A percentile compares a stretch with the other conserved stretches of the same genome.
phyloP scores from a whole-genome alignment of 2,797 vertebrate genomes.

The Erpetoichthys calabaricus region DNA sequence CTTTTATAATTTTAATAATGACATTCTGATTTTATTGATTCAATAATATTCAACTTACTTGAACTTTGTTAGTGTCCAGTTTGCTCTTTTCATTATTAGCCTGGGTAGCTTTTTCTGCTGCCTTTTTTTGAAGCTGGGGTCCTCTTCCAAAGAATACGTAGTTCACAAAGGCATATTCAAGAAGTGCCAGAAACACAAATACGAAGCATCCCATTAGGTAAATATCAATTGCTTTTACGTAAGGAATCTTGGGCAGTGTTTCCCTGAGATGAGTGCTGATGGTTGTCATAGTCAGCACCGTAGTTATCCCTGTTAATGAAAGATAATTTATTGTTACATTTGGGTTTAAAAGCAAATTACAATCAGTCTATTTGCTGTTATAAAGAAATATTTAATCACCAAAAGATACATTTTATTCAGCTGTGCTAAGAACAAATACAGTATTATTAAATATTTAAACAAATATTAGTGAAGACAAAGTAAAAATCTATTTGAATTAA shows the following conservation, averaged over 20 bases:
- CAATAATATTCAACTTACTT: constrained; percentile 43
- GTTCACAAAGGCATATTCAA: constrained; percentile 86
- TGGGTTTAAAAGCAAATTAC: too few relatives aligned
- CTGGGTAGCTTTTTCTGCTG: constrained; percentile 61
- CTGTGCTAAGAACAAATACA: too few relatives aligned
- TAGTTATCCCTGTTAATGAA: constrained; percentile 64
- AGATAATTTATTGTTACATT: too few relatives aligned
- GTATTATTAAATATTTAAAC: too few relatives aligned
- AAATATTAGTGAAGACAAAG: too few relatives aligned
- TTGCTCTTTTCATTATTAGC: constrained; percentile 54
- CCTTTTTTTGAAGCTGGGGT: constrained; percentile 73
- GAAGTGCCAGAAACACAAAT: constrained; percentile 79
- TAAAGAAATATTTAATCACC: too few relatives aligned
- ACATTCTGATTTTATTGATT: not conserved
- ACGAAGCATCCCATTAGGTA: constrained; percentile 88
- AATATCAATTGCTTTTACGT: constrained; percentile 83
- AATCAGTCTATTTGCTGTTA: too few relatives aligned
- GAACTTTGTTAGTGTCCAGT: constrained; percentile 67
- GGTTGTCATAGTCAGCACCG: constrained; percentile 86
- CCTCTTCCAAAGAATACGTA: constrained; percentile 89
- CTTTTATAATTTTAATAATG: too few relatives aligned
- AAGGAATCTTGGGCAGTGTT: constrained; percentile 85
- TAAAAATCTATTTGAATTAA: too few relatives aligned
- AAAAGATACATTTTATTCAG: too few relatives aligned
- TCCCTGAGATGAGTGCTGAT: constrained; percentile 86